These are phyloP conservation scores for Diorhabda carinulata DNA, from an alignment of 1,140 invertebrate species.

Conservation along the genomic window DNA sequence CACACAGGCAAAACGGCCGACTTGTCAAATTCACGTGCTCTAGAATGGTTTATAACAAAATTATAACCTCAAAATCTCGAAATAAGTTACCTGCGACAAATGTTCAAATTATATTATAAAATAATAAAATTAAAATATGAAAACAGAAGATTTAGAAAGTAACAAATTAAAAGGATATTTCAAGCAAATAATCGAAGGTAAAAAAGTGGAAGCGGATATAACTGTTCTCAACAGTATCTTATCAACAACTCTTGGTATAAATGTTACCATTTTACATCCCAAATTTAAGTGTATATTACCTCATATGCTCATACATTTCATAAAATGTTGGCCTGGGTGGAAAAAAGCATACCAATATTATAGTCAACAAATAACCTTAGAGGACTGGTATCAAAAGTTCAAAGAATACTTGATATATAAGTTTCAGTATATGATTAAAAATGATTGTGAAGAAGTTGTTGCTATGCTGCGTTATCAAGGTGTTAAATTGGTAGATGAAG, in stretches of 20 bases:
- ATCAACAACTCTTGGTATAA: constrained; percentile 23
- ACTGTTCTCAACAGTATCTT: constrained; percentile 24
- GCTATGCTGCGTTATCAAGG: constrained; percentile 5
- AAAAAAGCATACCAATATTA: constrained; percentile 26
- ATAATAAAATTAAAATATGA: background rate
- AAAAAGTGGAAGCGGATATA: constrained; percentile 25
- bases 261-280: constrained; percentile 19
- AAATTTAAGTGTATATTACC: constrained; percentile 20
- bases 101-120: no score
- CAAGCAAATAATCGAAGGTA: constrained; percentile 24
- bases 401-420: constrained; percentile 28
- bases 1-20: no score
- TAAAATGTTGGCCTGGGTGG: constrained; percentile 35
- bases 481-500: constrained; percentile 6
- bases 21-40: no score
- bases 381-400: constrained; percentile 31
- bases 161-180: constrained; percentile 26
- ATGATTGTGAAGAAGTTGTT: constrained; percentile 9
- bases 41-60: no score
- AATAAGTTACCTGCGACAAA: no score
- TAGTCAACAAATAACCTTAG: constrained; percentile 25
- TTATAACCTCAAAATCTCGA: no score
- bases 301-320: constrained; percentile 30
- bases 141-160: background rate
- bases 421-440: constrained; percentile 23